phyloP scores from a whole-genome alignment of 2,113 vertebrate species.

The Neolamprologus caudopunctatus region DNA sequence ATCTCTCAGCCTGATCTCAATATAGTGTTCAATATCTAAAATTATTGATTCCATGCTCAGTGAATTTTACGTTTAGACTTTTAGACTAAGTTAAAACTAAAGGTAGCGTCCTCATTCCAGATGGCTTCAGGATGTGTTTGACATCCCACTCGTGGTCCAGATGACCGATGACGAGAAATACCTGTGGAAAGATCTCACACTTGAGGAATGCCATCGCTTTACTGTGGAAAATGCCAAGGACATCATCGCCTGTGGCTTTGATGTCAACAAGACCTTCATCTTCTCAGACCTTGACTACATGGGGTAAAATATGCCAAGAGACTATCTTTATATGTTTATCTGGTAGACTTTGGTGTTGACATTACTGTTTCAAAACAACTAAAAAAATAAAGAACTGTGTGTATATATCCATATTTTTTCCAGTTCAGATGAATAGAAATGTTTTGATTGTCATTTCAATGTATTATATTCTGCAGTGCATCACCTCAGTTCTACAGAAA shows the following conservation, averaged over 20 bases:
- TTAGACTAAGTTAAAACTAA: neutral
- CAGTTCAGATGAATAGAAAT: neutral
- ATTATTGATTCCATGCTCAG: neutral
- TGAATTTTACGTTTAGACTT: neutral
- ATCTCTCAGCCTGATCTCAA: neutral
- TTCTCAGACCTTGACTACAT: constrained; percentile 96
- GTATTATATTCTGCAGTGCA: constrained; percentile 56
- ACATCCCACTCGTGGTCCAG: constrained; percentile 91
- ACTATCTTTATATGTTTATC: neutral
- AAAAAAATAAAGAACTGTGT: neutral
- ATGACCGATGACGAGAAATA: constrained; percentile 97
- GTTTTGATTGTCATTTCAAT: neutral
- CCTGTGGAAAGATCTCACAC: constrained; percentile 92
- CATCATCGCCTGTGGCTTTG: constrained; percentile 95
- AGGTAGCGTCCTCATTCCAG: constrained; percentile 47
- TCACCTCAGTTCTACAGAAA: constrained; percentile 89
- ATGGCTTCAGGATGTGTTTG: constrained; percentile 94
- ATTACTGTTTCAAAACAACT: neutral
- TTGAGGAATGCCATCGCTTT: constrained; percentile 83
- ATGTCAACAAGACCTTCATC: constrained; percentile 94
- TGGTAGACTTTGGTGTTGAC: neutral
- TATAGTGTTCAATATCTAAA: neutral
- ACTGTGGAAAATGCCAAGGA: constrained; percentile 89
- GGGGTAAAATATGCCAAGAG: constrained; percentile 75
- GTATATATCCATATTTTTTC: neutral